These are phyloP conservation scores for Machimus atricapillus DNA, from an alignment of 2,888 invertebrate genomes.

Conservation along the genomic window DNA sequence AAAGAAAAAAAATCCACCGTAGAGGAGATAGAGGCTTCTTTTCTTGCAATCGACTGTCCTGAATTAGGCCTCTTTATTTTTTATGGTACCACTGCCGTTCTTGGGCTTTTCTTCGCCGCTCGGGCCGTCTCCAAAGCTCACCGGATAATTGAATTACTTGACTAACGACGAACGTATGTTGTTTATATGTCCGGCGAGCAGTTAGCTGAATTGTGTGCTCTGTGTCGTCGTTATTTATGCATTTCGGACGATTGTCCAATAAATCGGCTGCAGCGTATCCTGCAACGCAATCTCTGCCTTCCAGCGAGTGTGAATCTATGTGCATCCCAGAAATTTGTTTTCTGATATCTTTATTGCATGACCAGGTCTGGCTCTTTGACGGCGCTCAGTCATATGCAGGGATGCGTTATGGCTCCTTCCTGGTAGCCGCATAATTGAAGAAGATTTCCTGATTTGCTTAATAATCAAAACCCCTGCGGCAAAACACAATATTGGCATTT, in stretches of 20 bases:
- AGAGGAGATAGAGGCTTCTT: conserved; percentile 30
- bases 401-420: not conserved
- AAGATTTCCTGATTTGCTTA: not conserved
- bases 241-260: conserved; percentile 51
- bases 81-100: not conserved
- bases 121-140: conserved; percentile 31
- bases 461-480: not conserved
- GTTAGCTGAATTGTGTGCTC: conserved; percentile 43
- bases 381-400: not conserved
- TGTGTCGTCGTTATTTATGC: conserved; percentile 50
- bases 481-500: not conserved
- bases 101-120: conserved; percentile 12
- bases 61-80: conserved; percentile 41
- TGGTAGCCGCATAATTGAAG: not conserved
- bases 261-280: conserved; percentile 47
- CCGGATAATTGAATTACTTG: conserved; percentile 51
- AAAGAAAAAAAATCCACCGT: conserved; percentile 18
- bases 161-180: conserved; percentile 51
- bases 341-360: conserved; percentile 37
- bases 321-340: conserved; percentile 33
- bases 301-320: conserved; percentile 38
- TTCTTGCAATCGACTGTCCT: conserved; percentile 34
- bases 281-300: conserved; percentile 27
- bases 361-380: not conserved
- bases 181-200: conserved; percentile 51